These are phyloP conservation scores for Tetragonisca angustula DNA, from an alignment of 2,888 invertebrate genomes.

Conservation along the genomic window DNA sequence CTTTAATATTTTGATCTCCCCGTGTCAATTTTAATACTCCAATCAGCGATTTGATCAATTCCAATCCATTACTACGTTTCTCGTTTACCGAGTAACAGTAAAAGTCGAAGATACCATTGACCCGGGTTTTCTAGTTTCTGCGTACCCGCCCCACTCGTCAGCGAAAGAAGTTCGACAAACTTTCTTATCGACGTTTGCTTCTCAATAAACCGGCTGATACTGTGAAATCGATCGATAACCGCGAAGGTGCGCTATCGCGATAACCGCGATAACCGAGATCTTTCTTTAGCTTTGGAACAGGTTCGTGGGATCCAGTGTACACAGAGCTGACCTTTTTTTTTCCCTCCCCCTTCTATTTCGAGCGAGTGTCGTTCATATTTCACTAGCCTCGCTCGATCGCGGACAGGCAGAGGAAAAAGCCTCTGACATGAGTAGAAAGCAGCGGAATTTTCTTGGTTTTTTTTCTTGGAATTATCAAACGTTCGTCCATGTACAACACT, in stretches of 20 bases:
- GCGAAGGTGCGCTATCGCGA: conserved; percentile 57
- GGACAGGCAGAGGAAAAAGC: neutral
- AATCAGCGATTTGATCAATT: neutral
- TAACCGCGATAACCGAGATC: conserved; percentile 51
- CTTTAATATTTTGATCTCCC: no score
- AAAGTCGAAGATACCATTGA: neutral
- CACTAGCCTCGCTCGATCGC: neutral
- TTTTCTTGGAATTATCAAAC: no score
- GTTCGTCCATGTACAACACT: no score
- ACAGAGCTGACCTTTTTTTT: conserved; percentile 19
- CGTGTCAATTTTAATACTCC: no score
- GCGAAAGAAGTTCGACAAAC: conserved; percentile 25
- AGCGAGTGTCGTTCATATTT: neutral
- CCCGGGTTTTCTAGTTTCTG: neutral
- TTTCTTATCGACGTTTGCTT: conserved; percentile 53
- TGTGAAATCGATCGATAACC: conserved; percentile 49
- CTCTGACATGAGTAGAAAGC: no score
- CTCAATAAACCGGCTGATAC: conserved; percentile 35
- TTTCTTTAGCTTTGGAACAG: conserved; percentile 31
- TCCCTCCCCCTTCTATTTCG: conserved; percentile 14
- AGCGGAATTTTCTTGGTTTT: no score
- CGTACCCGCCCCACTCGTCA: neutral
- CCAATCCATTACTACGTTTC: neutral
- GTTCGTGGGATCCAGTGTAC: conserved; percentile 7
- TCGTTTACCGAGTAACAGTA: neutral